Evolutionary conservation across 2,797 vertebrate species (phyloP).

Genomic region (Falco concolor): DNA sequence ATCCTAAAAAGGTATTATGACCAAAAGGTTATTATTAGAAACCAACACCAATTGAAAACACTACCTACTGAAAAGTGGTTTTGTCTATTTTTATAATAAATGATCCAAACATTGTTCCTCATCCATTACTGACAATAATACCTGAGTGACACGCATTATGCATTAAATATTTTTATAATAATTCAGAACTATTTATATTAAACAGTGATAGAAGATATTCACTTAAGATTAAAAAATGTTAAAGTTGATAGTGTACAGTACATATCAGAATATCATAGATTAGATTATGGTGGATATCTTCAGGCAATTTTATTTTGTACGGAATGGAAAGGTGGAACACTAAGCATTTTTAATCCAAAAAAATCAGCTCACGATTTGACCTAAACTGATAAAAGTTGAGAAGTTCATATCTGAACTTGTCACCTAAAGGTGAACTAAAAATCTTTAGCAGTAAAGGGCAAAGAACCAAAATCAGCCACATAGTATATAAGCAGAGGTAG

Average conservation of each 20-base stretch:
- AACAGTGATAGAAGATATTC: conserved; percentile 10
- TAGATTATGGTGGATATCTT: background rate
- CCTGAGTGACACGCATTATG: background rate
- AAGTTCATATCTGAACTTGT: conserved; percentile 14
- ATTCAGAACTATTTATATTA: conserved; percentile 26
- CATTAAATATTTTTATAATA: conserved; percentile 34
- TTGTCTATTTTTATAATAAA: background rate
- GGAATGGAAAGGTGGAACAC: background rate
- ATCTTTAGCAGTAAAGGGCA: background rate
- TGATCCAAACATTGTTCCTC: background rate
- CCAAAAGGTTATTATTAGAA: conserved; percentile 34
- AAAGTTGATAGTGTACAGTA: background rate
- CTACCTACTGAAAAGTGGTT: background rate
- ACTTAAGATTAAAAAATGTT: background rate
- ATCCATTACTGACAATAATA: conserved; percentile 16
- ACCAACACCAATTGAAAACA: background rate
- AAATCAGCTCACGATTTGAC: background rate
- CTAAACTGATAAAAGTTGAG: background rate
- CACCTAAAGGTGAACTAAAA: conserved; percentile 4
- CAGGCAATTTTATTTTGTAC: conserved; percentile 11
- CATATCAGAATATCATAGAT: conserved; percentile 1
- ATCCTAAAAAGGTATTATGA: background rate
- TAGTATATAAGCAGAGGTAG: background rate
- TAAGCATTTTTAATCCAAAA: background rate
- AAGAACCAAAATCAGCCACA: background rate